A percentile compares a stretch with the other conserved stretches of the same genome.
phyloP scores from a whole-genome alignment of 2,113 vertebrate genomes.

The Limnothrissa miodon region DNA sequence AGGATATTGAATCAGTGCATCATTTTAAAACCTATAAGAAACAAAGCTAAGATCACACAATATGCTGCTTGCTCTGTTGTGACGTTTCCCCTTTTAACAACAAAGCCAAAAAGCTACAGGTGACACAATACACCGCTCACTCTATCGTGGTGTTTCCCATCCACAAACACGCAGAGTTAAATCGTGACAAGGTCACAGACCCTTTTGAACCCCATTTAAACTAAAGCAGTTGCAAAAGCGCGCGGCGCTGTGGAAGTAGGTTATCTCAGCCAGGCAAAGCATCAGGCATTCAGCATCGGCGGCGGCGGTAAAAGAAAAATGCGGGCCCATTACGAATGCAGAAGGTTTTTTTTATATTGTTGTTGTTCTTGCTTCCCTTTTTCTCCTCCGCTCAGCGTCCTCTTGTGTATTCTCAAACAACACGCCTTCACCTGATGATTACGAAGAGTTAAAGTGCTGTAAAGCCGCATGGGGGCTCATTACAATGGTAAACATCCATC shows the following conservation, averaged over 20 bases:
- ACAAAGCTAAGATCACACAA: too few species aligned
- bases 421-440: conserved; percentile 65
- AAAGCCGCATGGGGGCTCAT: conserved; percentile 69
- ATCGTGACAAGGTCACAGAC: conserved; percentile 70
- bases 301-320: neutral
- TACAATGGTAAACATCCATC: conserved; percentile 65
- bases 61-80: too few species aligned
- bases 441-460: conserved; percentile 57
- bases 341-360: conserved; percentile 17
- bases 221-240: conserved; percentile 35
- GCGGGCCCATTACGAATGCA: conserved; percentile 43
- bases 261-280: conserved; percentile 29
- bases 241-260: conserved; percentile 35
- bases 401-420: conserved; percentile 59
- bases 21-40: neutral
- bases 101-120: neutral
- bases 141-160: neutral
- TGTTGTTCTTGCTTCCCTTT: conserved; percentile 40
- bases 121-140: neutral
- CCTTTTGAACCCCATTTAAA: conserved; percentile 70
- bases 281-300: neutral
- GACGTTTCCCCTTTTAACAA: too few species aligned
- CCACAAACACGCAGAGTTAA: conserved; percentile 32
- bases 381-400: conserved; percentile 46
- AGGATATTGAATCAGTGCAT: neutral